Base-by-base conservation (phyloP, 2,113 vertebrate species). In the Atherinomorus stipes region DNA sequence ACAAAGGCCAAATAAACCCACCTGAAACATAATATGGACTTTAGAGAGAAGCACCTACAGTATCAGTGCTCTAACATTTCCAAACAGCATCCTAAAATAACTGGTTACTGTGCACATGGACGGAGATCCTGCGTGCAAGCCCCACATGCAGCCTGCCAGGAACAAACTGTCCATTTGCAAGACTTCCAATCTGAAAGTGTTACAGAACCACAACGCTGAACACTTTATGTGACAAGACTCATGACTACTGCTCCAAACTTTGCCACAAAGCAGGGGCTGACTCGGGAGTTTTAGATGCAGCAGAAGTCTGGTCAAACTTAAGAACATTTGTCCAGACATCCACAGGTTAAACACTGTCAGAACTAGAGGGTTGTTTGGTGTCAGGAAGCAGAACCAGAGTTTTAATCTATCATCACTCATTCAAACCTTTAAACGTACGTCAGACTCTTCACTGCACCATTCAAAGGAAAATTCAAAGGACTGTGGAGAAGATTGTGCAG, bases 11-110 rank as follows among this genome's bases (percentile, higher is more conserved):
- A 44, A 66, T 37, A 1, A 53, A 21, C 28, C 54, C 42, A 50
- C 23, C 18, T 28, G 21, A 51, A 59, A 74, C 26, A 1, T 23
- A 47, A 73, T 44, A 68, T 19, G 58, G 23, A 34, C 8, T 34
- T 34, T 25, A 25, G n/a, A 26, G 51, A 38, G 31, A 59, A 44
- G 8, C 50, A 50, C 45, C 18, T 65, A 28, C 28, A 28, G 28
- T 34, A 47, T 31, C 2, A 58, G 74, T 61, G 64, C 74, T 64
- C 70, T 50, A 19, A 54, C 11, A 40, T 66, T 58, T 78, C 25
- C n/a, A 31, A 26, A 58, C 65, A 59, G 3, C 7, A 15, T 56
- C 67, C 23, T 37, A 84, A 74, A 80, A 69, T 68, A 80, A 54
- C 54, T 31, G 12, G 25, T 23, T 21, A 34, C 37, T 2, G 6